Conservation (phyloP, 2,797 vertebrate genomes). For the Pyrocephalus nanus region DNA sequence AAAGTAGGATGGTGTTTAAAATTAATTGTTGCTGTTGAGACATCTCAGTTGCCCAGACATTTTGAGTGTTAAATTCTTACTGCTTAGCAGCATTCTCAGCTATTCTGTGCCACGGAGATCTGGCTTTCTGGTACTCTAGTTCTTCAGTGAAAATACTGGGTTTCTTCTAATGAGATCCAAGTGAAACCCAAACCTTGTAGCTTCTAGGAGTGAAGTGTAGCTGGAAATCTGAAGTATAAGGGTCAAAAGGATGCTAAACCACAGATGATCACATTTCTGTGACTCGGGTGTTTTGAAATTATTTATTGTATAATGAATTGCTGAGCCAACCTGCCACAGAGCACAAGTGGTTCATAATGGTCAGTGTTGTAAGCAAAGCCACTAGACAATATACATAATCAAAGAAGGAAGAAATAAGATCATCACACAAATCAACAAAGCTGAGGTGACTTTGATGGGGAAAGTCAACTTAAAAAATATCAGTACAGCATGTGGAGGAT, state of each 20-base stretch:
- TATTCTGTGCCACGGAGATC: neutral
- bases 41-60: neutral
- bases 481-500: neutral
- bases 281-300: neutral
- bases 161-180: neutral
- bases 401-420: neutral
- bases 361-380: neutral
- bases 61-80: neutral
- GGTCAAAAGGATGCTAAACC: neutral
- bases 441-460: neutral
- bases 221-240: neutral
- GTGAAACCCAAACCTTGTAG: neutral
- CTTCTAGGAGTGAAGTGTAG: neutral
- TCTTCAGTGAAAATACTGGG: neutral
- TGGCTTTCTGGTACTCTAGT: neutral
- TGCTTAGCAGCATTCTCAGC: neutral
- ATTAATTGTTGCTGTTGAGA: neutral
- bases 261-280: neutral
- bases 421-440: neutral
- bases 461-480: neutral
- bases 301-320: neutral
- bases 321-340: neutral
- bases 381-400: neutral
- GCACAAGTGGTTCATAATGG: neutral
- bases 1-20: neutral